Conservation (phyloP, 2,797 vertebrate species). For the Remorina albescens region DNA sequence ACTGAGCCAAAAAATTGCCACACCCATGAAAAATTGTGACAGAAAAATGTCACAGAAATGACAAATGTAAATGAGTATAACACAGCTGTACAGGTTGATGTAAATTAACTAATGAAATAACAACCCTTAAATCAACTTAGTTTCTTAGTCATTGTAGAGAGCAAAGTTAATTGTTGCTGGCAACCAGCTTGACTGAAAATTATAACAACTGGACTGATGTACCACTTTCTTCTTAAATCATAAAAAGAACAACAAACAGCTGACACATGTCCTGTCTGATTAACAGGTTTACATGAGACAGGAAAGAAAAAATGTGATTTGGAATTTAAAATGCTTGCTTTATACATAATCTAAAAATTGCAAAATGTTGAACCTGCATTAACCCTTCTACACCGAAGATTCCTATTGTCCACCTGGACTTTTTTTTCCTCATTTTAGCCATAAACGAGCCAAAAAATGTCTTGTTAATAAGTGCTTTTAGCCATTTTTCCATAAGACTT, state of each 20-base stretch:
- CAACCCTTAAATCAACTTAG: conserved; percentile 6
- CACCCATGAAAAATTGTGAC: background rate
- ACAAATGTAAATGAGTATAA: background rate
- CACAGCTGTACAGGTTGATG: conserved; percentile 8
- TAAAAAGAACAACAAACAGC: conserved; percentile 12
- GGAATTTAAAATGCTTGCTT: background rate
- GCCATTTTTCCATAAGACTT: no score
- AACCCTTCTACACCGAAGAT: no score
- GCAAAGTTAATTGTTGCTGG: background rate
- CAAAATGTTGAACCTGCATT: background rate
- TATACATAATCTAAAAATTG: background rate
- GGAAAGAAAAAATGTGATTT: background rate
- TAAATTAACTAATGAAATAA: background rate
- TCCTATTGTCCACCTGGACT: no score
- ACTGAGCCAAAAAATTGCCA: background rate
- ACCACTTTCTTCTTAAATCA: background rate
- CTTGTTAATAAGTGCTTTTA: no score
- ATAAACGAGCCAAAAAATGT: no score
- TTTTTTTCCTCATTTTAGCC: no score
- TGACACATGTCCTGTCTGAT: background rate
- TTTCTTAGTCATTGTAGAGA: background rate
- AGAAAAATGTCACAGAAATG: conserved; percentile 10
- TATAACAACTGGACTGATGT: background rate
- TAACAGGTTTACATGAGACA: background rate
- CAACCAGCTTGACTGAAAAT: conserved; percentile 2